Evolutionary conservation across 1,140 invertebrate species (phyloP), one percentile per base, ranked within the genome.

Genomic region (Physella acuta): DNA sequence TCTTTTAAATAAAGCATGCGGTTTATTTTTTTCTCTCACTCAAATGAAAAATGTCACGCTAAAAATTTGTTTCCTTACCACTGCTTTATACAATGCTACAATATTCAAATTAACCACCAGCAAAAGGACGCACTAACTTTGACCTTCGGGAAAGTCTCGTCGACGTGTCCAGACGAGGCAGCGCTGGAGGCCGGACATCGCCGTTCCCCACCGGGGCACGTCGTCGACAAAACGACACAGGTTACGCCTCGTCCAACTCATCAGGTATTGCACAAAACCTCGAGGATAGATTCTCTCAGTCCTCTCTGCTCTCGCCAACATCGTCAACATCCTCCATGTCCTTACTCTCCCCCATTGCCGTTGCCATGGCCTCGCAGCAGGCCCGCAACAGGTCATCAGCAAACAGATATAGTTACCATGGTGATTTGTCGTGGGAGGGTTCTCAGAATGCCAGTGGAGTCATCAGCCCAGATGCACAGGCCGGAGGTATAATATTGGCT

Each of bases 91-190:
- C n/a, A n/a, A n/a, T n/a, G n/a, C n/a, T n/a, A n/a, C n/a, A n/a
- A n/a, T n/a, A n/a, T n/a, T n/a, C n/a, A n/a, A n/a, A n/a, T n/a
- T n/a, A n/a, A 20, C 20, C 63, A 75, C 59, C 75, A 84, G 83
- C 82, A 20, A 82, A 77, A 78, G 81, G 81, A 62, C 74, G 83
- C 71, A 79, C 81, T 68, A 83, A 82, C 67, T 71, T 75, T 53
- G 83, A 84, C 59, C 78, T 83, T 39, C 76, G 81, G 59, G 82
- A 84, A 37, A 70, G 76, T 36, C 75, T 84, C 69, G 33, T 66
- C 4, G 68, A 73, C 30, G 51, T 36, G n/a, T 71, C 75, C n/a
- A 74, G 77, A 0, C 73, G 77, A 63, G 72, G 76, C 64, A 81
- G 77, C 58, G 76, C 78, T 68, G 72, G 76, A 30, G 76, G 72